Base-by-base conservation (phyloP, 2,888 invertebrate genomes). In the Athalia circularis region DNA sequence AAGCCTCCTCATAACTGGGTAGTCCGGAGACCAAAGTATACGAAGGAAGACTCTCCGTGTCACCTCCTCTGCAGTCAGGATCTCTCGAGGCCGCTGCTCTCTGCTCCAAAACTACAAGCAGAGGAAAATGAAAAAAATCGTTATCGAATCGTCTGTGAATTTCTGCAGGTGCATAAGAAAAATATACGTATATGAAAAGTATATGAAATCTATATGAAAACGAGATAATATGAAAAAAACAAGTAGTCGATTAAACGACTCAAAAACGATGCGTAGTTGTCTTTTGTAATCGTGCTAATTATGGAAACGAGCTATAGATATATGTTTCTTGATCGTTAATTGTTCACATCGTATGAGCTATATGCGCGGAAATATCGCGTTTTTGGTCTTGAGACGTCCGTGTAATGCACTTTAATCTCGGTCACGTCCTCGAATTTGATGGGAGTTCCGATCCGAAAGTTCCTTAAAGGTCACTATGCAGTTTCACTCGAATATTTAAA, bases 21-120 rank as follows among this genome's bases (percentile, higher is more conserved):
- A 94, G 88, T 4, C 94, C 94, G n/a, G 94, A 93, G 65, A 93
- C 94, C 77, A 93, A 91, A 4, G 93, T 93, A 84, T 94, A 94
- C 81, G 93, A 93, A 11, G 94, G 94, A 79, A 94, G 86, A 1
- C 93, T 92, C 82, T 93, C 93, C 4, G 88, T 88, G 78, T 92
- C 92, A 74, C 89, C 88, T 76, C 91, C 91, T 68, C 89, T 80
- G 84, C 90, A 90, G 11, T 88, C 62, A 76, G 86, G 87, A 57
- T 84, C 84, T 8, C 84, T 79, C 48, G 81, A 77, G 61, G 84
- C 85, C 77, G 80, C 64, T 48, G 81, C 70, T 77, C 88, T 84
- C 65, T 85, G 82, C 82, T 89, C 87, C 79, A 92, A 89, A 85
- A 92, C 92, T 92, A 90, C 5, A 91, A 91, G 77, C 81, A 85